Evolutionary conservation across 2,113 vertebrate genomes (phyloP), one percentile per base, ranked within the genome.

Genomic region (Collichthys lucidus): DNA sequence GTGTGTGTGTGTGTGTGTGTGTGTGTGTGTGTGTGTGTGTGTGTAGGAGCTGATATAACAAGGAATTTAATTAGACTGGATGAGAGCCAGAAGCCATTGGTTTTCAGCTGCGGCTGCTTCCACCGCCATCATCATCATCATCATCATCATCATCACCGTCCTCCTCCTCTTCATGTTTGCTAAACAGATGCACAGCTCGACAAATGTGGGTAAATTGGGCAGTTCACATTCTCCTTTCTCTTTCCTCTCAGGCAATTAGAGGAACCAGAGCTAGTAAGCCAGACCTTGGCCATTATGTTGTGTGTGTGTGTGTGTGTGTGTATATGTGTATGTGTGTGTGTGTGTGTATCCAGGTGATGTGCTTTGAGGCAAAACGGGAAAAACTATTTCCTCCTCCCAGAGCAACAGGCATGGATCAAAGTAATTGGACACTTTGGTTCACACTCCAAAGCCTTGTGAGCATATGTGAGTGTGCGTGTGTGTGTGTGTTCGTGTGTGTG

Each of bases 341-440:
- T 62, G 5, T 22, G n/a, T 64, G 63, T 65, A 26, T 14, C 59
- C 74, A 85, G 83, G 87, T 88, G 66, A 87, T 86, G 62, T 68
- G 61, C 74, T 88, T 82, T 61, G 82, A 81, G 66, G 81, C 44
- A 47, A 26, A 65, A 46, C 2, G 63, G 42, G 63, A 47, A 22
- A 83, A 77, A 79, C 74, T 74, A 60, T 74, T 82, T 84, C 76
- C 57, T 53, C 56, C 40, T 60, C 70, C 77, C 53, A 65, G 50
- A 74, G 69, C 64, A 89, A 76, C 85, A 85, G 71, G 71, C 84
- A 84, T 82, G 84, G 80, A 84, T 91, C 86, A 87, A 82, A 84
- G 82, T 89, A 90, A 92, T 90, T 88, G 87, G 89, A 86, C 88
- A 85, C 74, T 88, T 88, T 78, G 74, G 77, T 67, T 90, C 86